Conservation (phyloP, 2,113 vertebrate genomes). For the Ciconia maguari region DNA sequence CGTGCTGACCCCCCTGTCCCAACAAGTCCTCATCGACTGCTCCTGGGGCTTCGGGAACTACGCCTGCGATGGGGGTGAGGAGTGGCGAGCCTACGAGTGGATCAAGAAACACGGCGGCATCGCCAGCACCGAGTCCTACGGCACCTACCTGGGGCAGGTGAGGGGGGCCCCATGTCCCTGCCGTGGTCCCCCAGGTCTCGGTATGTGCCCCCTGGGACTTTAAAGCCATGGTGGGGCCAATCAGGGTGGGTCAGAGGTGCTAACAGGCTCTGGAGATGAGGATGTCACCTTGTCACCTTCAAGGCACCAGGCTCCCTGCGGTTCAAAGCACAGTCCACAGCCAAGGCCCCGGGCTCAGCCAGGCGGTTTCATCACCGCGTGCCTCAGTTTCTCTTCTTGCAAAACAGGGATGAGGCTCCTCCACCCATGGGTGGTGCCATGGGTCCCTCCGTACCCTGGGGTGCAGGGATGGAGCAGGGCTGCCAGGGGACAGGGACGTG, state of each 20-base stretch:
- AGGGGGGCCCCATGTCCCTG: neutral
- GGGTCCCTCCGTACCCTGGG: neutral
- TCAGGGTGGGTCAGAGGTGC: neutral
- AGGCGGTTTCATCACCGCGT: accelerated
- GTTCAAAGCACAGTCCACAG: neutral
- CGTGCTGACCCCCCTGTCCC: conserved; percentile 77
- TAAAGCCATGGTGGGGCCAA: accelerated
- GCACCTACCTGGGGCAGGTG: conserved; percentile 81
- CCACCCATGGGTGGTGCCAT: neutral
- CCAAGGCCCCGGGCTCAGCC: neutral
- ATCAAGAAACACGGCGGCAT: conserved; percentile 85
- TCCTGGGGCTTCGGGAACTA: conserved; percentile 85
- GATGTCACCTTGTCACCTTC: neutral
- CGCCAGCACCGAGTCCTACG: conserved; percentile 76
- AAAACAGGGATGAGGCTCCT: neutral
- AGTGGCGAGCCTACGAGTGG: conserved; percentile 83
- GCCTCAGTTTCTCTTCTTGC: conserved; percentile 3
- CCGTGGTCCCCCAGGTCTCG: accelerated
- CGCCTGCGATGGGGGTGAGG: conserved; percentile 80
- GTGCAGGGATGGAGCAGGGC: neutral
- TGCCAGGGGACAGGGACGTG: neutral
- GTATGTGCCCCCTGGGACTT: neutral
- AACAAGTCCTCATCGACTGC: conserved; percentile 85
- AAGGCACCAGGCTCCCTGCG: neutral
- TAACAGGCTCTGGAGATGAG: neutral